Conservation (phyloP, 2,797 vertebrate species). For the Podarcis lilfordi region DNA sequence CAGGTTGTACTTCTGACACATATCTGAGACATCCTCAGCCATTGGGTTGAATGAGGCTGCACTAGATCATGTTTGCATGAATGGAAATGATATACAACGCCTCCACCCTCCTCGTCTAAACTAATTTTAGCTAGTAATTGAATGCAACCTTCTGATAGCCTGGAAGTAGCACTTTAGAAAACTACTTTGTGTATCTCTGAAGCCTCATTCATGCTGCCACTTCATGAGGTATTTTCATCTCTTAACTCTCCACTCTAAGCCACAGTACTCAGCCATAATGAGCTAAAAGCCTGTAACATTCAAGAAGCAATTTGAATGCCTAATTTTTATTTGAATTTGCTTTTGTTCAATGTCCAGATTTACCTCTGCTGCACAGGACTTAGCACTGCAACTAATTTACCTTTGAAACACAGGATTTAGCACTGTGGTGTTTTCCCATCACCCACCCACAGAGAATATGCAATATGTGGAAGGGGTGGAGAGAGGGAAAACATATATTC, state of each 20-base stretch:
- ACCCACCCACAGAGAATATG: neutral
- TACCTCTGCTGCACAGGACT: constrained; percentile 36
- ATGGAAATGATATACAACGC: constrained; percentile 56
- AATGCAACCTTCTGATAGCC: constrained; percentile 57
- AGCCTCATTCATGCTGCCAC: constrained; percentile 59
- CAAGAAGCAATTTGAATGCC: constrained; percentile 54
- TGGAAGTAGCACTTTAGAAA: constrained; percentile 68
- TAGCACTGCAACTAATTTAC: constrained; percentile 34
- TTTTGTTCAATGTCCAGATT: constrained; percentile 40
- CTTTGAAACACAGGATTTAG: neutral
- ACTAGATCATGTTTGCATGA: constrained; percentile 37
- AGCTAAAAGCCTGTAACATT: constrained; percentile 62
- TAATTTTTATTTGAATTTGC: constrained; percentile 65
- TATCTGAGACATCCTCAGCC: neutral
- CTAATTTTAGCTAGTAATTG: constrained; percentile 64
- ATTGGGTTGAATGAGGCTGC: neutral
- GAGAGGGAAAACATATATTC: neutral
- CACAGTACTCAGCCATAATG: constrained; percentile 62
- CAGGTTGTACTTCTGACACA: neutral
- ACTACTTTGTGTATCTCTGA: constrained; percentile 56
- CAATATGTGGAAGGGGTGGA: constrained; percentile 37
- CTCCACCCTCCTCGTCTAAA: constrained; percentile 28
- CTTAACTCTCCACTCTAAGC: constrained; percentile 55
- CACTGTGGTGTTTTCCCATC: neutral
- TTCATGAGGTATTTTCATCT: constrained; percentile 62